phyloP scores from a whole-genome alignment of 2,797 vertebrate genomes.

The Chloroceryle amazona region DNA sequence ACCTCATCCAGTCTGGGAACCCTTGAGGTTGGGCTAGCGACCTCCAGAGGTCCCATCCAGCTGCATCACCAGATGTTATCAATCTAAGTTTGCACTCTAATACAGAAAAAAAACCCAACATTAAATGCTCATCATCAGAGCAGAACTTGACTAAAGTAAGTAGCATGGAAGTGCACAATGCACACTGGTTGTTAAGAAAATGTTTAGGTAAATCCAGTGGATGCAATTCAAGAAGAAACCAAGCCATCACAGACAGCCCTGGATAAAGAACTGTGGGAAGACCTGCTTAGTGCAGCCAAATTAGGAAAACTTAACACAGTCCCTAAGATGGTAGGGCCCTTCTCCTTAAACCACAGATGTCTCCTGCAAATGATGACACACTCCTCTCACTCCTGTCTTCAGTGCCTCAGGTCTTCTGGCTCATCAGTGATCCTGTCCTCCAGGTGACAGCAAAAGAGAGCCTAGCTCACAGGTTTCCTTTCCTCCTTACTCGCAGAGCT shows the following conservation, averaged over 20 bases:
- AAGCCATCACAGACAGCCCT: not conserved
- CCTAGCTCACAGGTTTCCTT: not conserved
- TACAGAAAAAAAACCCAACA: not conserved
- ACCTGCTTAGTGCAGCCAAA: not conserved
- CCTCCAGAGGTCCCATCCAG: not conserved
- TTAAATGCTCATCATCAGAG: not conserved
- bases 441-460: not conserved
- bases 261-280: not conserved
- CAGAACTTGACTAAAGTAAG: not conserved
- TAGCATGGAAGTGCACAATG: not conserved
- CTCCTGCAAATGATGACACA: not conserved
- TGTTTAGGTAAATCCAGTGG: not conserved
- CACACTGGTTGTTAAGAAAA: not conserved
- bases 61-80: not conserved
- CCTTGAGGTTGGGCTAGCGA: not conserved
- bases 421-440: not conserved
- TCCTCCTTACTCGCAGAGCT: not conserved
- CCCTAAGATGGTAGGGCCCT: not conserved
- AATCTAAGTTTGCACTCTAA: not conserved
- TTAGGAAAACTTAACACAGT: not conserved
- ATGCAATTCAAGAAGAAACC: not conserved
- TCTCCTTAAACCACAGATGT: not conserved
- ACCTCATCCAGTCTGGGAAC: not conserved
- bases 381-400: not conserved
- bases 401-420: not conserved